Conservation (phyloP, 1,140 invertebrate genomes). For the Heterodera carotae region DNA sequence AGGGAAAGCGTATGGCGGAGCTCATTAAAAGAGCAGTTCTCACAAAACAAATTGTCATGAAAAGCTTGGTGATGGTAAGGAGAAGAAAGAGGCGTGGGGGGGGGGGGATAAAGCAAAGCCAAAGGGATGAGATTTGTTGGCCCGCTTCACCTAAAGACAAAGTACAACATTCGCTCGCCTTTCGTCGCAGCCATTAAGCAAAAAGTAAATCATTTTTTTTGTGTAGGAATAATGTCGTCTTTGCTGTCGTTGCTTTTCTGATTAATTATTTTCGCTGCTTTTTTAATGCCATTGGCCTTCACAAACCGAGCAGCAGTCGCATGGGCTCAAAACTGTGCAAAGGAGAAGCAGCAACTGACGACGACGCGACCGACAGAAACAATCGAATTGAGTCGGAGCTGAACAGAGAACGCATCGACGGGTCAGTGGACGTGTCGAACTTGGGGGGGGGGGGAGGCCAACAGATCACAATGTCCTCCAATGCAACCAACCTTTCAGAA, state of each 20-base stretch:
- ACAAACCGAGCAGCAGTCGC: no score
- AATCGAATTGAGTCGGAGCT: conserved; percentile 48
- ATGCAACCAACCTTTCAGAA: background rate
- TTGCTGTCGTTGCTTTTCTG: no score
- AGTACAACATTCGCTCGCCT: no score
- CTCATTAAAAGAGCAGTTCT: no score
- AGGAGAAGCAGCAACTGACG: conserved; percentile 44
- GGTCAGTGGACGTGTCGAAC: background rate
- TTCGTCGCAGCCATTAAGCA: no score
- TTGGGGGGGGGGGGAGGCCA: background rate
- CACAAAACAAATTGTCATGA: no score
- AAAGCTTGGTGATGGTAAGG: background rate
- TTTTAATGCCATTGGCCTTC: conserved; percentile 1
- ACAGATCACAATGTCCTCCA: conserved; percentile 28
- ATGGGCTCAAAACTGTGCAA: conserved; percentile 48
- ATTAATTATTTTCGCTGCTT: background rate
- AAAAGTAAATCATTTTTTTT: no score
- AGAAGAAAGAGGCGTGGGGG: background rate
- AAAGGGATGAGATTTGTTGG: background rate
- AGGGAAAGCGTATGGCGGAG: background rate
- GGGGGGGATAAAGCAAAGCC: background rate
- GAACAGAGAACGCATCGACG: conserved; percentile 38
- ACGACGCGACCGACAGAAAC: conserved; percentile 39
- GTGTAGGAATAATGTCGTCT: no score
- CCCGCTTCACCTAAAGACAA: no score